These are phyloP conservation scores for Nomada goodeniana DNA, from an alignment of 2,888 invertebrate species.

Conservation along the genomic window DNA sequence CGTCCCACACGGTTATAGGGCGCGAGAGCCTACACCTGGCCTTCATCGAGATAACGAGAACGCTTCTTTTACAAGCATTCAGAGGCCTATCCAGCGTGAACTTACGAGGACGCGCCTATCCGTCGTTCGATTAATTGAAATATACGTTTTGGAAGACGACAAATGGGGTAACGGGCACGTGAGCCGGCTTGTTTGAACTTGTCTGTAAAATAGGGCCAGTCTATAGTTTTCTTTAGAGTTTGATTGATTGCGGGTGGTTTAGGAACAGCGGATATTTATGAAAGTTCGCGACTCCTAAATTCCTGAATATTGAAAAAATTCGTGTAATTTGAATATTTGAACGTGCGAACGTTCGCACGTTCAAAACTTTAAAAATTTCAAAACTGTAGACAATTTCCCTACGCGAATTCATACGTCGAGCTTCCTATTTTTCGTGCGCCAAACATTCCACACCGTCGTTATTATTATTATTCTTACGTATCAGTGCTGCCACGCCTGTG, in stretches of 20 bases:
- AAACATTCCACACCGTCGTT: not conserved
- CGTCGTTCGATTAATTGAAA: conserved; percentile 52
- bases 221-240: too few relatives aligned
- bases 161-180: conserved; percentile 12
- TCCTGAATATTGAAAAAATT: too few relatives aligned
- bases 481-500: not conserved
- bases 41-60: conserved; percentile 49
- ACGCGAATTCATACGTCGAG: too few relatives aligned
- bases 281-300: too few relatives aligned
- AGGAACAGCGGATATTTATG: too few relatives aligned
- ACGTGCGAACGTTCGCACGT: too few relatives aligned
- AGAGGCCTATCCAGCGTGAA: conserved; percentile 33
- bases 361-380: too few relatives aligned
- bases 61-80: conserved; percentile 27
- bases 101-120: conserved; percentile 36
- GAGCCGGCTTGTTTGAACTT: not conserved
- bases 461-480: not conserved
- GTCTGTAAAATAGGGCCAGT: conserved; percentile 6
- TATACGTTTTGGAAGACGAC: conserved; percentile 46
- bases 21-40: conserved; percentile 46
- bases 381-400: too few relatives aligned
- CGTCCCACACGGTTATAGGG: conserved; percentile 18
- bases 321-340: too few relatives aligned
- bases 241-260: too few relatives aligned
- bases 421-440: too few relatives aligned